Base-by-base conservation (phyloP, 2,888 invertebrate genomes). In the Trissonchulus latispiculum region DNA sequence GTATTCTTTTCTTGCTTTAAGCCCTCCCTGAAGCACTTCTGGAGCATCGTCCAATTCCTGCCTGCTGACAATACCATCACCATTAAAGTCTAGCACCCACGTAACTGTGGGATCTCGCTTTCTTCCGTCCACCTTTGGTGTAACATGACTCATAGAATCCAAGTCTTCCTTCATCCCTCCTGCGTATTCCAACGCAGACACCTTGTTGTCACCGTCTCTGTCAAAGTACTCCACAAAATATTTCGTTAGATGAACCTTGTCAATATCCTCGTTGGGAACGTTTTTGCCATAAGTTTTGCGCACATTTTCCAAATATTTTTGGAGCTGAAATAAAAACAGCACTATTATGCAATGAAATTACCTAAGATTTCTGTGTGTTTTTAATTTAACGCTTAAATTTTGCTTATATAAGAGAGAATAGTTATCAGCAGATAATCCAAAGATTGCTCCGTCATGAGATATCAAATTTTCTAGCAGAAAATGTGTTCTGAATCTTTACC, bases 141-240 rank as follows among this genome's bases (percentile, higher is more conserved):
- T 48, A 8, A 3, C 28, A 3, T 23, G 3, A 29, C 64, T 64
- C 64, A 64, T 64, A 28, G 8, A 3, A 29, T 23, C 64, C 8
- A 64, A 73, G 61, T 32, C 67, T 59, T 1, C 36, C 33, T 29
- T 59, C 18, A 48, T 48, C 48, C 66, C 61, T 48, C 3, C 62
- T 32, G 29, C 32, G 36, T 68, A 68, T 33, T 70, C 70, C 29
- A 31, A 28, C 32, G 32, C 28, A 18, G 29, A n/a, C 1, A 75
- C 73, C 28, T 71, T 71, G 18, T 77, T 78, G 71, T 82, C 80
- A n/a, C 75, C 76, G 74, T 81, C 76, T 18, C 74, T 70, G 72
- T 82, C 82, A 74, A 82, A 82, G 72, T 82, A 81, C 79, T 77
- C 78, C 33, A 82, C 76, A 74, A 80, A 82, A 72, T 82, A 82